phyloP scores from a whole-genome alignment of 2,888 invertebrate species.

The Philonicus albiceps region DNA sequence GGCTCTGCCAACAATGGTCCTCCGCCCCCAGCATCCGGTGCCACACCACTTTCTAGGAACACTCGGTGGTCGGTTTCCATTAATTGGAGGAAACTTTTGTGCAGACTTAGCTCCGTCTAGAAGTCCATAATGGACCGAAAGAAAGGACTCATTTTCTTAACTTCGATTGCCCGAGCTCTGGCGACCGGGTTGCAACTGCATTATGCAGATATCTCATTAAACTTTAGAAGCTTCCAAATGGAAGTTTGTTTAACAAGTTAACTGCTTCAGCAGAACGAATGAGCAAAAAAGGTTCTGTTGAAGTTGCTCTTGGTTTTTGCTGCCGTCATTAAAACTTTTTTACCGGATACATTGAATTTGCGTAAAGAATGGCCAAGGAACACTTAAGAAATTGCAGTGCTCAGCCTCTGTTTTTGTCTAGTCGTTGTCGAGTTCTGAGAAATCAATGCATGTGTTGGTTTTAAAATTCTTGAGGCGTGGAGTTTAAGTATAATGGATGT shows the following conservation, averaged over 20 bases:
- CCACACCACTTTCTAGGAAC: not conserved
- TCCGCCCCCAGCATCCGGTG: not conserved
- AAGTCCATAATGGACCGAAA: constrained; percentile 45
- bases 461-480: not conserved
- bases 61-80: constrained; percentile 22
- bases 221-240: constrained; percentile 43
- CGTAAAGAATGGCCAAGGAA: not conserved
- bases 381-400: not conserved
- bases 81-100: constrained; percentile 49
- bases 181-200: not conserved
- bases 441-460: not conserved
- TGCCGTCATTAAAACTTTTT: not conserved
- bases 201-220: constrained; percentile 43
- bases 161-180: not conserved
- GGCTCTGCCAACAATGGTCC: not conserved
- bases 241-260: constrained; percentile 43
- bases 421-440: not conserved
- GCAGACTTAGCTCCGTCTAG: constrained; percentile 47
- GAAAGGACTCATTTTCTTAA: constrained; percentile 45
- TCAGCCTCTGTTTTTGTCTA: not conserved
- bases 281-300: not conserved
- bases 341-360: not conserved
- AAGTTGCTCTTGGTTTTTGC: not conserved
- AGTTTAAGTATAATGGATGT: not conserved
- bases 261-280: constrained; percentile 8